phyloP scores from a whole-genome alignment of 2,113 vertebrate genomes.

The Phalacrocorax carbo region DNA sequence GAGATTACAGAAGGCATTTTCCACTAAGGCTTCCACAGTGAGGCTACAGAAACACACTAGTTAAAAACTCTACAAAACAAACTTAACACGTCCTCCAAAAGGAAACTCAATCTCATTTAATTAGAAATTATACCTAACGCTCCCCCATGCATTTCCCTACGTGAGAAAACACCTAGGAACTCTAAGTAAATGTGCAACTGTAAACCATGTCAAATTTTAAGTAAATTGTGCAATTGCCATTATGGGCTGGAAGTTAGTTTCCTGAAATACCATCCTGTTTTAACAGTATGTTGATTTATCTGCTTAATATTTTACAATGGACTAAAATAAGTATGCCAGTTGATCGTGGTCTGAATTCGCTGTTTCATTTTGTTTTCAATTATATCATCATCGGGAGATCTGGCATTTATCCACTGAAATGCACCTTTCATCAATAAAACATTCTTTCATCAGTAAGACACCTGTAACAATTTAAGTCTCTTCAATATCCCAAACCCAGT shows the following conservation, averaged over 20 bases:
- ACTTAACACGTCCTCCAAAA: background rate
- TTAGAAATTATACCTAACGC: background rate
- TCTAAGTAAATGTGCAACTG: background rate
- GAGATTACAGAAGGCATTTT: background rate
- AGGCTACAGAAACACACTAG: background rate
- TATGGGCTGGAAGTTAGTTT: background rate
- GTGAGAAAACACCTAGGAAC: background rate
- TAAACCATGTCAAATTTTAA: background rate
- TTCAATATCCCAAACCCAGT: background rate
- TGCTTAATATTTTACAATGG: background rate
- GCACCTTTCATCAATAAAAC: conserved; percentile 13
- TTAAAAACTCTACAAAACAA: background rate
- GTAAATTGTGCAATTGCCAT: background rate
- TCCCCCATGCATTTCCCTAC: background rate
- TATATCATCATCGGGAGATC: conserved; percentile 8
- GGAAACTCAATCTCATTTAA: background rate
- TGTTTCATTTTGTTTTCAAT: conserved; percentile 43
- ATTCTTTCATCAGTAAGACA: background rate
- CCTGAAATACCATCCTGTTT: background rate
- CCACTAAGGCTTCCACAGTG: background rate
- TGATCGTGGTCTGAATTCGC: background rate
- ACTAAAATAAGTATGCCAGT: background rate
- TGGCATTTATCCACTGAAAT: conserved; percentile 23
- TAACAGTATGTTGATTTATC: background rate
- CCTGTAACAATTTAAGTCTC: background rate